phyloP scores from a whole-genome alignment of 2,888 invertebrate species.

The Tubulanus polymorphus region DNA sequence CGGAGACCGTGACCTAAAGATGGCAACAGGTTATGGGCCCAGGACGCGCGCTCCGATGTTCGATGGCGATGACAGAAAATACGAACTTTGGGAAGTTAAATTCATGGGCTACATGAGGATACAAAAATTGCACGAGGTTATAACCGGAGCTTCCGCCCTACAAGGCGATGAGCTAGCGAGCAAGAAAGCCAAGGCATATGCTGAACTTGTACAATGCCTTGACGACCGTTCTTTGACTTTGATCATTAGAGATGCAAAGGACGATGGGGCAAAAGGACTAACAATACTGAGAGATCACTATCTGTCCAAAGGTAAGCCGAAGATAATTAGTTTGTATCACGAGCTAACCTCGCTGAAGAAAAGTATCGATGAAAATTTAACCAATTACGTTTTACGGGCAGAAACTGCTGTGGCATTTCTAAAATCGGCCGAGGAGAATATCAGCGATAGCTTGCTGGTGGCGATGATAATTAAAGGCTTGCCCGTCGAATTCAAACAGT shows the following conservation, averaged over 20 bases:
- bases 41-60: too few relatives aligned
- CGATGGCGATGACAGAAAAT: conserved; percentile 14
- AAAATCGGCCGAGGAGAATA: conserved; percentile 7
- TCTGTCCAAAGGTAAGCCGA: conserved; percentile 6
- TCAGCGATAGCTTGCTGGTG: conserved; percentile 15
- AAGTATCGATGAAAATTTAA: conserved; percentile 7
- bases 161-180: conserved; percentile 7
- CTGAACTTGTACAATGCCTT: conserved; percentile 20
- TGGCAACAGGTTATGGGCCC: too few relatives aligned
- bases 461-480: conserved; percentile 17
- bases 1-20: too few relatives aligned
- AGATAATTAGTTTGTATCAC: conserved; percentile 4
- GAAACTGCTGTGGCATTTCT: conserved; percentile 11
- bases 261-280: conserved; percentile 16
- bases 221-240: conserved; percentile 12
- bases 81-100: conserved; percentile 15
- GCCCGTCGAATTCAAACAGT: conserved; percentile 10
- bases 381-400: conserved; percentile 15
- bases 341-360: conserved; percentile 8
- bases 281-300: conserved; percentile 12
- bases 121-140: conserved; percentile 3
- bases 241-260: conserved; percentile 15
- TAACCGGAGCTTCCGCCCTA: background rate
- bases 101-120: conserved; percentile 11
- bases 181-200: conserved; percentile 21